Conservation (phyloP, 2,113 vertebrate genomes). For the Clupea harengus region DNA sequence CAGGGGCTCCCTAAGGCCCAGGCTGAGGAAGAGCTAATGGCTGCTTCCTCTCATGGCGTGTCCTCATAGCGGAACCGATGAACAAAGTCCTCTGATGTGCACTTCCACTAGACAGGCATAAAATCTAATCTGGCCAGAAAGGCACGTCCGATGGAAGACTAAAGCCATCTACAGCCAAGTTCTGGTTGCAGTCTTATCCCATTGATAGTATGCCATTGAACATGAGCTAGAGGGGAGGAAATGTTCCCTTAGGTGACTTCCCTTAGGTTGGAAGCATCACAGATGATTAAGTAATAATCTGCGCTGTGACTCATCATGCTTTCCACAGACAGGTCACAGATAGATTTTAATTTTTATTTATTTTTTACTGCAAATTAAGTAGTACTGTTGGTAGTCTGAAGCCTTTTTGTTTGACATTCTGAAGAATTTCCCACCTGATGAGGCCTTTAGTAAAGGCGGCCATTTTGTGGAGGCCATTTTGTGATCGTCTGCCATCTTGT, state of each 20-base stretch:
- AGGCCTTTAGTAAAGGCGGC: not conserved
- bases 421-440: not conserved
- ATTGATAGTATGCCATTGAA: not conserved
- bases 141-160: not conserved
- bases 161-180: not conserved
- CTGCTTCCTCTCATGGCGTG: not conserved
- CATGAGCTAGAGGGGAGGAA: not conserved
- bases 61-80: not conserved
- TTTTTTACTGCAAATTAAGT: too few species aligned
- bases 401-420: not conserved
- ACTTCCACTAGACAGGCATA: not conserved
- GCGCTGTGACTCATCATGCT: not conserved
- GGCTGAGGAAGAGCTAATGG: not conserved
- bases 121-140: not conserved
- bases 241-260: too few species aligned
- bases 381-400: not conserved
- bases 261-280: not conserved
- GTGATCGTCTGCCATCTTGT: conserved; percentile 38
- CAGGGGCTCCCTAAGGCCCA: not conserved
- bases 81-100: not conserved
- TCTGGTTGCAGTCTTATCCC: not conserved
- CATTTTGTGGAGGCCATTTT: not conserved
- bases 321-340: not conserved
- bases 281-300: not conserved
- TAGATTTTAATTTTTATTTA: not conserved